Evolutionary conservation across 2,113 vertebrate species (phyloP).

Genomic region (Megalops atlanticus): DNA sequence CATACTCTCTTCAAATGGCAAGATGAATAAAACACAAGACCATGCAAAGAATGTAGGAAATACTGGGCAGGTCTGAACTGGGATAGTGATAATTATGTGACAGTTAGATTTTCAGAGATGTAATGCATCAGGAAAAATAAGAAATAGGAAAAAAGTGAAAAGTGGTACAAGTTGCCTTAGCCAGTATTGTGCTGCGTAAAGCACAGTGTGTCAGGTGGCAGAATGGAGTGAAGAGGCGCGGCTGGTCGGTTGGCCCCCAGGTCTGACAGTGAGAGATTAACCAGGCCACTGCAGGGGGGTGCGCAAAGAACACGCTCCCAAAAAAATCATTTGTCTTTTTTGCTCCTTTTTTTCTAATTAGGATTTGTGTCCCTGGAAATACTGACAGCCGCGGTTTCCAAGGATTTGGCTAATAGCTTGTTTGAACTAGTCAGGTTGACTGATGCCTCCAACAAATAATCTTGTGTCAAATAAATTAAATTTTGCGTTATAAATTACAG

Average conservation of each 20-base stretch:
- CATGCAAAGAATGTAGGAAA: too few species aligned
- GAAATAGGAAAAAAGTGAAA: too few species aligned
- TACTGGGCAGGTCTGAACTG: too few species aligned
- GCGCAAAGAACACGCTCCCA: not conserved
- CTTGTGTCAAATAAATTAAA: conserved; percentile 87
- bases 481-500: conserved; percentile 87
- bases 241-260: not conserved
- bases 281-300: not conserved
- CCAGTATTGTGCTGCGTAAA: not conserved
- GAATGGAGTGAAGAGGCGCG: not conserved
- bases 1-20: too few species aligned
- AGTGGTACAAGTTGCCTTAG: not conserved
- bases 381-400: conserved; percentile 59
- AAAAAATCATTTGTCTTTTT: conserved; percentile 20
- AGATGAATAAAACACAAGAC: too few species aligned
- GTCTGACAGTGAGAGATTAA: conserved; percentile 17
- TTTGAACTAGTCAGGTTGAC: conserved; percentile 83
- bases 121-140: too few species aligned
- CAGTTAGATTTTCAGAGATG: too few species aligned
- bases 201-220: not conserved
- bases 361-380: conserved; percentile 73
- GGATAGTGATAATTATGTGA: too few species aligned
- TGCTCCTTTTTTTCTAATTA: conserved; percentile 34
- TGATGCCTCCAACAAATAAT: conserved; percentile 85
- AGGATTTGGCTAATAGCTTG: conserved; percentile 74